Evolutionary conservation across 2,113 vertebrate genomes (phyloP), one percentile per base, ranked within the genome.

Genomic region (Psephotus haematonotus): DNA sequence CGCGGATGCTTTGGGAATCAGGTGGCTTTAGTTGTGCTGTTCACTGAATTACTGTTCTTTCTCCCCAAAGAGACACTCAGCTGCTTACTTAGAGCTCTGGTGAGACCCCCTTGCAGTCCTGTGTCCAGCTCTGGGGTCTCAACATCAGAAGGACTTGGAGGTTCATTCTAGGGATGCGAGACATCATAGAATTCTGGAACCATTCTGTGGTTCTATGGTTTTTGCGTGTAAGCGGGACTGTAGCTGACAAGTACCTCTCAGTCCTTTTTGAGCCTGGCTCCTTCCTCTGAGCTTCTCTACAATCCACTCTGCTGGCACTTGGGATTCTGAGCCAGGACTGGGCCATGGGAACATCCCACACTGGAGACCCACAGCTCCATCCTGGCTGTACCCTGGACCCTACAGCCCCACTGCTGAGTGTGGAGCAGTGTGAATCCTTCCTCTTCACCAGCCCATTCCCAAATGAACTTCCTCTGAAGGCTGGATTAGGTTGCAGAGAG

Each of bases 261-360:
- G 29, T 35, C 59, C 47, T 47, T 47, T 43, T 31, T 33, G 49
- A 77, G 68, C 52, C 49, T n/a, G 10, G 10, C 50, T 31, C 37
- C 10, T 14, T 69, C 55, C 72, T 47, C 53, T 8, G 17, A 3
- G 22, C 18, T 47, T 24, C 53, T 35, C 19, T 65, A 13, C 57
- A 27, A 1, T 7, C 27, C 18, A 0, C 60, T 27, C 23, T 14
- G 23, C 44, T n/a, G 72, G 68, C 33, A 63, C 28, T 13, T 33
- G 50, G 0, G 39, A 68, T 43, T 16, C 43, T 9, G 76, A 37
- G 24, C n/a, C 70, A 1, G 5, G n/a, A 15, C 6, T n/a, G 31
- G 37, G 53, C 59, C 7, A 2, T 0, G 18, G 60, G 46, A 33
- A 10, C 17, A 22, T 44, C 5, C 62, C 31, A 1, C 2, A 5